Evolutionary conservation across 2,797 vertebrate species (phyloP), one percentile per base, ranked within the genome.

Genomic region (Chromobotia macracanthus): DNA sequence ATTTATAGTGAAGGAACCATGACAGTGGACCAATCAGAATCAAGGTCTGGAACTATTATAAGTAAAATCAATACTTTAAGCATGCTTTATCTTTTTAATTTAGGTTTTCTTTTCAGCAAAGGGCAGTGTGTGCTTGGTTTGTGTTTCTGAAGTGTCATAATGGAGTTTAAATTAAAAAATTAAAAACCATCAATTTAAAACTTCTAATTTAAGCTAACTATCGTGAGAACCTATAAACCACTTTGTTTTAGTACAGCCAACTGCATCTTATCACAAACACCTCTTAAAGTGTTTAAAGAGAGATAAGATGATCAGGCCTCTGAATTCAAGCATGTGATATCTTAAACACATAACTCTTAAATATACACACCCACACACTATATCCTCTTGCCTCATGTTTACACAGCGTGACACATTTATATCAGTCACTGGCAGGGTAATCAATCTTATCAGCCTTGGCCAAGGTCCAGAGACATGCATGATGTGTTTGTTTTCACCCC

Each of bases 391-490:
- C 21, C 44, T 55, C 67, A 25, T 76, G 67, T 72, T 82, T 77
- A 61, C 75, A 75, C 60, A n/a, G 38, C 67, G 55, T 53, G 78
- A 69, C 77, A 61, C 53, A 51, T 76, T 76, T 72, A 84, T 87
- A 84, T 80, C 66, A 68, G 73, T 41, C 63, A 81, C 73, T 72
- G 66, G 65, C 85, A 84, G 77, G 84, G 72, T 78, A 84, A 84
- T 80, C 84, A 83, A 89, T 90, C 84, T 90, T 72, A 86, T 91
- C 89, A 86, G 81, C 56, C 12, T 83, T 82, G 80, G 85, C 89
- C 83, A 82, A 81, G 82, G 86, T 80, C 79, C 82, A 74, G 61
- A 86, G 84, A 77, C 69, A 74, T 50, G 80, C 84, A 81, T 88
- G 88, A 88, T 86, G 82, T 72, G 80, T 73, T 64, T 78, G 50